These are phyloP conservation scores for Tyrophagus putrescentiae DNA, from an alignment of 1,140 invertebrate species.

Conservation along the genomic window DNA sequence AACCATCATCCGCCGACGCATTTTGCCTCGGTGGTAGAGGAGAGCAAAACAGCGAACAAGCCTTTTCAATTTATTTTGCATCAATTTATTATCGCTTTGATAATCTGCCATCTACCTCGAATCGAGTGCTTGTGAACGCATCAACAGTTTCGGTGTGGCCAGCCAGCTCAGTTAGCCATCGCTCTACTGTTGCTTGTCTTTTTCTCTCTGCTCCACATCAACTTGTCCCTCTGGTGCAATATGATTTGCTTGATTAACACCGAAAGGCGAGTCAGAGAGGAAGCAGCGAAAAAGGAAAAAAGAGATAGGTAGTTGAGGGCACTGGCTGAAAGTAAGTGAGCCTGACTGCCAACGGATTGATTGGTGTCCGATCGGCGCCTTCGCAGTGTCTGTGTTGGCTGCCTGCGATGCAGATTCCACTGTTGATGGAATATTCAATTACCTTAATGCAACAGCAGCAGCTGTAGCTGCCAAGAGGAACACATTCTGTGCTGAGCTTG, in stretches of 20 bases:
- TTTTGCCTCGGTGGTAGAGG: too few relatives aligned
- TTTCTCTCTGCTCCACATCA: neutral
- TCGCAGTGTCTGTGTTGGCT: too few relatives aligned
- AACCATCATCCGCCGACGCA: neutral
- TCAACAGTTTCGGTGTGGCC: too few relatives aligned
- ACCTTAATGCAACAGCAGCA: neutral
- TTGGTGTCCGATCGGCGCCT: slow-evolving; percentile 6
- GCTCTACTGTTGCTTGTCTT: neutral
- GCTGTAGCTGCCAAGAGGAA: too few relatives aligned
- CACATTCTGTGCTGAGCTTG: too few relatives aligned
- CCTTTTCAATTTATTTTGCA: slow-evolving; percentile 11
- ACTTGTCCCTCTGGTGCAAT: slow-evolving; percentile 11
- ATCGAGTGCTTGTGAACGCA: neutral
- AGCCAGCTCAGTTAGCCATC: too few relatives aligned
- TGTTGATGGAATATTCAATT: slow-evolving; percentile 16
- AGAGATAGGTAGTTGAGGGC: too few relatives aligned
- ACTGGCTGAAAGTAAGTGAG: too few relatives aligned
- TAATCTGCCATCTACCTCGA: slow-evolving; percentile 1
- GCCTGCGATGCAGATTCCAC: neutral
- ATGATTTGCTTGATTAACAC: slow-evolving; percentile 14
- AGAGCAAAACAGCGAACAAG: too few relatives aligned
- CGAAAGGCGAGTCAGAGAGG: slow-evolving; percentile 5
- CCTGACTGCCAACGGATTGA: slow-evolving; percentile 14
- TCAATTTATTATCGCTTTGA: slow-evolving; percentile 13
- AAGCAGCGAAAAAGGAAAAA: too few relatives aligned